A percentile compares a stretch with the other conserved stretches of the same genome.
Evolutionary conservation across 2,797 vertebrate genomes (phyloP).

Genomic region (Tachyglossus aculeatus): DNA sequence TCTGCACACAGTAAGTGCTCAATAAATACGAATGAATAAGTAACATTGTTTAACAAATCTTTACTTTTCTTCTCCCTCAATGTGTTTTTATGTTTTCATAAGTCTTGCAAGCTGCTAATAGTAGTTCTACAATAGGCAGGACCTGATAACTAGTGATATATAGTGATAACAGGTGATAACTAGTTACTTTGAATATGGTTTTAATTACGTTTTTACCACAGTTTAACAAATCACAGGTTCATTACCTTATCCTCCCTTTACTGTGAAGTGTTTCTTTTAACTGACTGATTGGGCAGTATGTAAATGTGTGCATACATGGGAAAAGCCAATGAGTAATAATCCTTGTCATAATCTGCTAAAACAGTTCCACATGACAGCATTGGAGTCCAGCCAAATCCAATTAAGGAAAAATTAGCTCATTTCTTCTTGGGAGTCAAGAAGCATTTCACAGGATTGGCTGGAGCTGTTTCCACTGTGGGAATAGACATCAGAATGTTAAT

Average conservation of each 20-base stretch:
- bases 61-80: neutral
- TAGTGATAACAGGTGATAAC: too few species aligned
- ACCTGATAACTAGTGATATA: too few species aligned
- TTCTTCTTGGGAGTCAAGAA: constrained; percentile 45
- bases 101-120: neutral
- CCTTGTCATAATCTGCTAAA: constrained; percentile 51
- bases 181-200: neutral
- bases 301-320: constrained; percentile 23
- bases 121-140: neutral
- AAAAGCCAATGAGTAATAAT: constrained; percentile 47
- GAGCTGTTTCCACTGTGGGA: constrained; percentile 62
- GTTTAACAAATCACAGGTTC: neutral
- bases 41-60: neutral
- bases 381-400: constrained; percentile 50
- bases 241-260: constrained; percentile 8
- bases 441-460: constrained; percentile 49
- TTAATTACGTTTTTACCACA: neutral
- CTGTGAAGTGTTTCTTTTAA: constrained; percentile 25
- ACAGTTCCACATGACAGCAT: constrained; percentile 24
- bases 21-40: too few species aligned
- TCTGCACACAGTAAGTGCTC: too few species aligned
- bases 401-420: constrained; percentile 54
- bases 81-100: neutral
- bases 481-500: constrained; percentile 36
- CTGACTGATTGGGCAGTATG: constrained; percentile 34